Conservation (phyloP, 2,888 invertebrate genomes). For the Limenitis camilla region DNA sequence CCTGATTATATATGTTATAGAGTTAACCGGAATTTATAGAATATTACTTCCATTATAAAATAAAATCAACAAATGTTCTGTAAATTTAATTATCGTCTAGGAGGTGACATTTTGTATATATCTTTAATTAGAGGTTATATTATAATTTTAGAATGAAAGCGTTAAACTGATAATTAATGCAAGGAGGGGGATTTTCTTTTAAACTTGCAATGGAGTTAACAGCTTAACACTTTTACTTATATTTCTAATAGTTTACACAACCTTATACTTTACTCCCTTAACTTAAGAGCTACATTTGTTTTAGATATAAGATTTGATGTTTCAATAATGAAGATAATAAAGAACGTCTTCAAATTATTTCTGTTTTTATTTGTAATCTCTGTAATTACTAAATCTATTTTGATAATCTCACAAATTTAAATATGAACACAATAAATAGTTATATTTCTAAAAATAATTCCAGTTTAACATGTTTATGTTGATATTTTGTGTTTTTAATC, state of each 20-base stretch:
- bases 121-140: conserved; percentile 1
- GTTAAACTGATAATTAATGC: not conserved
- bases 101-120: conserved; percentile 20
- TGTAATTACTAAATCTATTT: not conserved
- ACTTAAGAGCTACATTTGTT: conserved; percentile 14
- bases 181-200: not conserved
- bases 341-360: conserved; percentile 1
- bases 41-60: too few relatives aligned
- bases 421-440: too few relatives aligned
- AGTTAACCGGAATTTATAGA: too few relatives aligned
- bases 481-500: too few relatives aligned
- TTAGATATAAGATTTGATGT: conserved; percentile 9
- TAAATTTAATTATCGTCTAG: conserved; percentile 11
- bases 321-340: conserved; percentile 9
- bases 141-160: not conserved
- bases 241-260: not conserved
- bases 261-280: conserved; percentile 6
- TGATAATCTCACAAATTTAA: too few relatives aligned
- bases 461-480: too few relatives aligned
- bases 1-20: too few relatives aligned
- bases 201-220: not conserved
- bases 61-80: too few relatives aligned
- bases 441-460: too few relatives aligned
- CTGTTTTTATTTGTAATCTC: not conserved
- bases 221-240: not conserved